Evolutionary conservation across 2,888 invertebrate species (phyloP).

Genomic region (Agapostemon virescens): DNA sequence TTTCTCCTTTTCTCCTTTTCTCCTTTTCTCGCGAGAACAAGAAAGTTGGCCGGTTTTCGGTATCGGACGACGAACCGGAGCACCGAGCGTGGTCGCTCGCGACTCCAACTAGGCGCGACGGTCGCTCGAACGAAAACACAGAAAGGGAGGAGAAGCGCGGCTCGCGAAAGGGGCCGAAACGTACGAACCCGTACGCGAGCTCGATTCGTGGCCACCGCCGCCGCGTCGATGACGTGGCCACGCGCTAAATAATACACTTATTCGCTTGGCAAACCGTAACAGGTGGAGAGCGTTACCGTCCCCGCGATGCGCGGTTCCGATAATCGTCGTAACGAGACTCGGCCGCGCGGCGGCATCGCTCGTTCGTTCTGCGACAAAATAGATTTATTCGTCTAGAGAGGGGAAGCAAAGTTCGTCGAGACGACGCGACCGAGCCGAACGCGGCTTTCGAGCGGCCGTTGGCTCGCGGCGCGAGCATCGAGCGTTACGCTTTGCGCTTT

Average conservation of each 20-base stretch:
- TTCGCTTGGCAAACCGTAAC: background rate
- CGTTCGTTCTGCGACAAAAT: background rate
- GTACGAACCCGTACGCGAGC: background rate
- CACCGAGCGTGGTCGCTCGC: background rate
- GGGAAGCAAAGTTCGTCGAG: too few species aligned
- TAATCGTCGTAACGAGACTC: background rate
- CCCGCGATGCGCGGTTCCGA: background rate
- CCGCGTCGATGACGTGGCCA: conserved; percentile 1
- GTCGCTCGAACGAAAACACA: background rate
- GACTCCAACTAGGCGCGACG: background rate
- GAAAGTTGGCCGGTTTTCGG: background rate
- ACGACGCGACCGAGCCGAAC: too few species aligned
- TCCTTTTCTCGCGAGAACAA: background rate
- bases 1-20: background rate
- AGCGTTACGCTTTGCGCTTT: background rate
- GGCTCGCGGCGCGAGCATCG: conserved; percentile 26
- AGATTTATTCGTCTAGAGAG: conserved; percentile 1
- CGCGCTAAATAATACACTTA: conserved; percentile 5
- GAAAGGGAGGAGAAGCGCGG: background rate
- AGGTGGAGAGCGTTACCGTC: background rate
- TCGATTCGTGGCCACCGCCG: background rate
- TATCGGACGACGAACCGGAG: background rate
- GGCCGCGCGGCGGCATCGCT: background rate
- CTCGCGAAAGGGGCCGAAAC: background rate
- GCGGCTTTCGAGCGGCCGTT: conserved; percentile 3